Evolutionary conservation across 2,113 vertebrate genomes (phyloP), one percentile per base, ranked within the genome.

Genomic region (Ageneiosus marmoratus): DNA sequence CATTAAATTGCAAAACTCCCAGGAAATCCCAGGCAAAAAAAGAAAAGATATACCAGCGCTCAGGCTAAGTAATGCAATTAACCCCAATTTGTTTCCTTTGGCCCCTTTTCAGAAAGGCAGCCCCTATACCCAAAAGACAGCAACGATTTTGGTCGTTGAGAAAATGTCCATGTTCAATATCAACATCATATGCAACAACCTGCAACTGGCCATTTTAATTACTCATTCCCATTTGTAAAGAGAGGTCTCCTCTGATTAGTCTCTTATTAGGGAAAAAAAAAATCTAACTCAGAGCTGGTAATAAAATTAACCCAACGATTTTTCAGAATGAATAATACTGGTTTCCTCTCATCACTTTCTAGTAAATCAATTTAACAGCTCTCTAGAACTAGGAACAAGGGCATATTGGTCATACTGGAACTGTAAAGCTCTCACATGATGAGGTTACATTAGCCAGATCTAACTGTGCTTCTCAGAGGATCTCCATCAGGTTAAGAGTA

Each of bases 401-500:
- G 58, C 34, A 18, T 53, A 84, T 79, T 44, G 53, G 72, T 77
- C 87, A 82, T 76, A 84, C 63, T 48, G 70, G 80, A 88, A 80
- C 82, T 82, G 60, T 55, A 77, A 80, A 82, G 56, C 34, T 81
- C 58, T 72, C 63, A 75, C 72, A 81, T 56, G 81, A 79, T 32
- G 81, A 74, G 84, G 84, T 81, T 86, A 85, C 81, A 82, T 84
- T 88, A 65, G 56, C 81, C 75, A 80, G 85, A 79, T 82, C 75
- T 67, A 70, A 51, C 48, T 27, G 22, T 82, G 75, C 1, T 55
- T 77, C 83, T 84, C 83, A 34, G 73, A 75, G 81, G 87, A 81
- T 53, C 15, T 77, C 8, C n/a, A 27, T 53, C 72, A 82, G 79
- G 79, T 82, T 77, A 84, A 81, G 79, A 74, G 78, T 83, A 88